Evolutionary conservation across 30 jellyfish, hydroid and myxozoan genomes (phyloP), one percentile per base, ranked within the genome.

Genomic region (Haliclystus octoradiatus): DNA sequence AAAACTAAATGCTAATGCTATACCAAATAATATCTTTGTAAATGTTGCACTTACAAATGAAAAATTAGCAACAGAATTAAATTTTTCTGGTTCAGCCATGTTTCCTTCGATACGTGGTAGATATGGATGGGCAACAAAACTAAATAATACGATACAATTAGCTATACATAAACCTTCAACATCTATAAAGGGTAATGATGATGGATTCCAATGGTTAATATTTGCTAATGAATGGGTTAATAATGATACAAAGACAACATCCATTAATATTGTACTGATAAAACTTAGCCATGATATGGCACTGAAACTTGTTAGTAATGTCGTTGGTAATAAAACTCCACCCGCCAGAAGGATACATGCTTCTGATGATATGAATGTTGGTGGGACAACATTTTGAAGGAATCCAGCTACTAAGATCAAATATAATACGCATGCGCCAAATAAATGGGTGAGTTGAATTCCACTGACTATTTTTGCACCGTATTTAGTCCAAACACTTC

Each of bases 41-140:
- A 75, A 49, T 13, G 95, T 83, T 50, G 95, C 95, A 28, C 73
- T 25, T 30, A 75, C 69, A 51, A 74, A 83, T 30, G 95, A 84
- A 34, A 74, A 28, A 51, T 70, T 74, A n/a, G 89, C 46, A 28
- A 83, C 95, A 35, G 33, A 31, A 27, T 63, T 74, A 64, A 74
- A 83, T 72, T 75, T 76, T n/a, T 49, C 33, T 52, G 85, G 89
- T 23, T 71, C 46, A 49, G 74, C 76, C 95, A 83, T 83, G 68
- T 71, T 75, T 30, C 75, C 89, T 40, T 83, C 95, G 13, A 83
- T 83, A 40, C 76, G 66, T 26, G 95, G 95, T 12, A 83, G 72
- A 64, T 83, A 83, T 19, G 95, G 95, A 52, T 83, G 95, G 3
- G 95, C 95, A 2, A 83, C 84, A 51, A 71, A 83, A 70, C 95